phyloP scores from a whole-genome alignment of 2,113 vertebrate species.

The Ictalurus furcatus region DNA sequence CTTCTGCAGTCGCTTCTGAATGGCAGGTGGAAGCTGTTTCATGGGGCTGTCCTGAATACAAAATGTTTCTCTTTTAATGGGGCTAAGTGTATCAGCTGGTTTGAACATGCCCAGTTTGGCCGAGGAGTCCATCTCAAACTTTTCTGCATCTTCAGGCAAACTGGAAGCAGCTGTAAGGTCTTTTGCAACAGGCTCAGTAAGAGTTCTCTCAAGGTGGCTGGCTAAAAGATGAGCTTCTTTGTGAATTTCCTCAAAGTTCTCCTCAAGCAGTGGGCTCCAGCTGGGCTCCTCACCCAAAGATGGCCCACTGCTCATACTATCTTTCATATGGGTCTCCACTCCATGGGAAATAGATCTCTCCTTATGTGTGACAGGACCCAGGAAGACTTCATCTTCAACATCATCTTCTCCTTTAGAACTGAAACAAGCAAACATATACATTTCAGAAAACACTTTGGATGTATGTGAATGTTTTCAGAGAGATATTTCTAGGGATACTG shows the following conservation, averaged over 20 bases:
- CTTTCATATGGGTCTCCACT: constrained; percentile 43
- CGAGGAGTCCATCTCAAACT: constrained; percentile 75
- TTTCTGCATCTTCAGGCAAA: constrained; percentile 58
- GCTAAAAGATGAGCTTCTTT: constrained; percentile 85
- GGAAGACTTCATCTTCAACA: constrained; percentile 87
- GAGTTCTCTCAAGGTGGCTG: constrained; percentile 69
- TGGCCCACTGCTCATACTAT: neutral
- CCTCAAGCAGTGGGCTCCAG: constrained; percentile 81
- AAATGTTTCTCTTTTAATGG: constrained; percentile 85
- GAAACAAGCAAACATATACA: constrained; percentile 6
- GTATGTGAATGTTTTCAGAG: neutral
- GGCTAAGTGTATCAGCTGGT: constrained; percentile 64
- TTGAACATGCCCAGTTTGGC: constrained; percentile 76
- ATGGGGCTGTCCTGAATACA: constrained; percentile 77
- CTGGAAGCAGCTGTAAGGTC: neutral
- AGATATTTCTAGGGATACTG: neutral
- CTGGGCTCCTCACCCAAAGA: constrained; percentile 35
- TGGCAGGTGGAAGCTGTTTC: constrained; percentile 65
- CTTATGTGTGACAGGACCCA: constrained; percentile 75
- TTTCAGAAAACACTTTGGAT: neutral
- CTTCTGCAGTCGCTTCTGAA: constrained; percentile 61
- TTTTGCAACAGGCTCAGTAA: neutral
- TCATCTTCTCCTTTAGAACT: constrained; percentile 71
- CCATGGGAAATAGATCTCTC: constrained; percentile 73
- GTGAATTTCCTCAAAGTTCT: constrained; percentile 83